phyloP scores from a whole-genome alignment of 2,888 invertebrate species.

The Hydropsyche betteni region DNA sequence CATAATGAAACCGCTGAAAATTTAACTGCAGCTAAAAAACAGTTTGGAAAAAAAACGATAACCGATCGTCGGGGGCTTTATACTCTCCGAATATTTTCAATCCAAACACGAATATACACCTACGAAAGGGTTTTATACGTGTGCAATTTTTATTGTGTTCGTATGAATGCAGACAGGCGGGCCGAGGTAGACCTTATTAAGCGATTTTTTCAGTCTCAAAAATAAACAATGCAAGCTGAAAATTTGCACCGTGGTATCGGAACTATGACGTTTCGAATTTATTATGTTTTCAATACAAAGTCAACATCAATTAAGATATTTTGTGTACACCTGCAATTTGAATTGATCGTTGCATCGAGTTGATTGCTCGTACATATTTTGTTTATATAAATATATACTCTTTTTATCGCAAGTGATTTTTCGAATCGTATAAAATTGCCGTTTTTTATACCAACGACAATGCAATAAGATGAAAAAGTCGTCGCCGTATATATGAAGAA shows the following conservation, averaged over 20 bases:
- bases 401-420: too few relatives aligned
- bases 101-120: slow-evolving; percentile 9
- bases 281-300: background rate
- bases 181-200: slow-evolving; percentile 23
- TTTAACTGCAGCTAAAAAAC: slow-evolving; percentile 20
- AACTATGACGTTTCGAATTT: background rate
- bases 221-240: slow-evolving; percentile 21
- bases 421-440: too few relatives aligned
- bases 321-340: too few relatives aligned
- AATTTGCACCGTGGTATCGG: slow-evolving; percentile 4
- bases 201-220: slow-evolving; percentile 32
- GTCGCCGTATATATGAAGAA: background rate
- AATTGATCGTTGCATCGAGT: too few relatives aligned
- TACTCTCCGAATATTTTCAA: slow-evolving; percentile 9
- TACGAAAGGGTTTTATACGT: background rate
- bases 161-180: slow-evolving; percentile 20
- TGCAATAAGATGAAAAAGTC: too few relatives aligned
- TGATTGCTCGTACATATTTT: too few relatives aligned
- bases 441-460: too few relatives aligned
- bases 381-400: too few relatives aligned
- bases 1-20: slow-evolving; percentile 34
- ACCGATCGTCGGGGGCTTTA: slow-evolving; percentile 8
- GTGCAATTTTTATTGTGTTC: slow-evolving; percentile 17
- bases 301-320: slow-evolving; percentile 18
- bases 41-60: slow-evolving; percentile 2